A percentile compares a stretch with the other conserved stretches of the same genome.
Evolutionary conservation across 2,888 invertebrate genomes (phyloP).

Genomic region (Cephus rjabovi): DNA sequence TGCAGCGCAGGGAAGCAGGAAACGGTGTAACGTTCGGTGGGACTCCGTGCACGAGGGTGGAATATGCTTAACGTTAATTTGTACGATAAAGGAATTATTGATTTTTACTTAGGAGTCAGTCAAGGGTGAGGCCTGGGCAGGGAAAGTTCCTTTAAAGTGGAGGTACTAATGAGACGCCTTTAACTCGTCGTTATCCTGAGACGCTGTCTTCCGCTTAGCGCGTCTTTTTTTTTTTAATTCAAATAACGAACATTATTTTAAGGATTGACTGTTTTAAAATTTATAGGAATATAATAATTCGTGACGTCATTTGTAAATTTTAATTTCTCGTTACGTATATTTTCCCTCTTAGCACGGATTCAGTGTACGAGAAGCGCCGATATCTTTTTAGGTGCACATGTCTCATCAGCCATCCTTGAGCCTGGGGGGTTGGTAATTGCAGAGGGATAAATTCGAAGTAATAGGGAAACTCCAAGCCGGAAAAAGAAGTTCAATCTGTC

Average conservation of each 20-base stretch:
- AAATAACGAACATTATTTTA: not conserved
- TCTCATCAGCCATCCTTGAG: constrained; percentile 2
- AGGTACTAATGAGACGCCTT: constrained; percentile 54
- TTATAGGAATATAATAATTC: not conserved
- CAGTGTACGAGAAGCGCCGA: not conserved
- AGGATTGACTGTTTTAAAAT: not conserved
- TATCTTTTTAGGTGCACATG: not conserved
- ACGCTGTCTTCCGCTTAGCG: not conserved
- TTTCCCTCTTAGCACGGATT: not conserved
- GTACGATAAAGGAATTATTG: constrained; percentile 64
- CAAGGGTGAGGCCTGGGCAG: constrained; percentile 50
- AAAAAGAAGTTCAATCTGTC: constrained; percentile 63
- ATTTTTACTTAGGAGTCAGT: constrained; percentile 62
- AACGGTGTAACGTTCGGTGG: constrained; percentile 40
- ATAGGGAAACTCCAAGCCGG: constrained; percentile 63
- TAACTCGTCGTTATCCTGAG: constrained; percentile 37
- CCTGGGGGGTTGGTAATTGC: not conserved
- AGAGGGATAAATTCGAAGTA: constrained; percentile 58
- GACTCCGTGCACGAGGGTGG: constrained; percentile 53
- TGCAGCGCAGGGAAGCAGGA: constrained; percentile 44
- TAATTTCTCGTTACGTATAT: not conserved
- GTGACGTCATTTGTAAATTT: not conserved
- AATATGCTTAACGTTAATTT: constrained; percentile 64
- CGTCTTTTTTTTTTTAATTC: not conserved
- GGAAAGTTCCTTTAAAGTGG: constrained; percentile 47